Percentiles rank a stretch among this genome's conserved stretches.
Evolutionary conservation across 2,888 invertebrate genomes (phyloP).

Genomic region (Folsomia manolachei): DNA sequence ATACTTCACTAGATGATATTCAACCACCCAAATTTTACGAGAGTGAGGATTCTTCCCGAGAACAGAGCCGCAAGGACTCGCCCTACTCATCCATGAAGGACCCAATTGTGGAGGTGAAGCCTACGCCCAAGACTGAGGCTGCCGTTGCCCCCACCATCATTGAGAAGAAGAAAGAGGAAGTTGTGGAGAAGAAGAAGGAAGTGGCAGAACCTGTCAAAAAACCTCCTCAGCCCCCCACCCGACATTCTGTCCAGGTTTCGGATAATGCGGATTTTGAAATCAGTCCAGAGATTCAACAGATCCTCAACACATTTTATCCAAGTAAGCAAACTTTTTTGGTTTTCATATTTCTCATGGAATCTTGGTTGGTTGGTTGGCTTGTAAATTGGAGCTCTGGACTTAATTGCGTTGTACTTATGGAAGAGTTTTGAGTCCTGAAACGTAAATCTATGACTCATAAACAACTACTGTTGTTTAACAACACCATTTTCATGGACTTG

Average conservation of each 20-base stretch:
- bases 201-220: not conserved
- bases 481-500: too few relatives aligned
- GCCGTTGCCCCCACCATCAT: not conserved
- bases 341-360: constrained; percentile 14
- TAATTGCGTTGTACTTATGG: too few relatives aligned
- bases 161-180: constrained; percentile 11
- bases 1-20: constrained; percentile 48
- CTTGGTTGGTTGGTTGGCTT: constrained; percentile 11
- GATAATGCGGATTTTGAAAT: constrained; percentile 28
- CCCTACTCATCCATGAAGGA: not conserved
- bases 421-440: too few relatives aligned
- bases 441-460: too few relatives aligned
- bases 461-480: too few relatives aligned
- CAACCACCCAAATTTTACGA: constrained; percentile 48
- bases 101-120: not conserved
- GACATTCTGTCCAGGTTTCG: not conserved
- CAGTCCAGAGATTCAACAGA: constrained; percentile 43
- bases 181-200: not conserved
- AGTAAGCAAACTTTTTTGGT: constrained; percentile 37
- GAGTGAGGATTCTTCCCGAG: constrained; percentile 47
- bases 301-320: constrained; percentile 48
- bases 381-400: too few relatives aligned
- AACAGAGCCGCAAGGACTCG: constrained; percentile 20
- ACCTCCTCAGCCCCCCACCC: not conserved
- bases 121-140: not conserved